Evolutionary conservation across 2,113 vertebrate genomes (phyloP).

Genomic region (Mobula birostris): DNA sequence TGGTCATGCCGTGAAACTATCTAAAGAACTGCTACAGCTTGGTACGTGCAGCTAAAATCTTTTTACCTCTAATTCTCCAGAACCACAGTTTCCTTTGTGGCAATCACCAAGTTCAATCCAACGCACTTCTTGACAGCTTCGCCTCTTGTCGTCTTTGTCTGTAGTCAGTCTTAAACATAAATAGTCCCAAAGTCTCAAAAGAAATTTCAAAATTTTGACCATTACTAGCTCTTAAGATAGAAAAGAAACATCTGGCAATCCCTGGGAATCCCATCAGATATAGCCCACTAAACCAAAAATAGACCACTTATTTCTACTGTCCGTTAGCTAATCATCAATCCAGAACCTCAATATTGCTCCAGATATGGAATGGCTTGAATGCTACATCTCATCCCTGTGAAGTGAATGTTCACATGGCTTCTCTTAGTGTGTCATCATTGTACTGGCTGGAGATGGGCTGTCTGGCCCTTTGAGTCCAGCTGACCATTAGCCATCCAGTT

Average conservation of each 20-base stretch:
- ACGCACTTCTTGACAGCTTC: background rate
- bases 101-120: background rate
- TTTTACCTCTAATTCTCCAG: too few species aligned
- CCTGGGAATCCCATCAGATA: too few species aligned
- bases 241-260: too few species aligned
- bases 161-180: background rate
- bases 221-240: background rate
- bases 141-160: background rate
- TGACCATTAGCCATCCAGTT: too few species aligned
- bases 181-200: background rate
- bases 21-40: slow-evolving; percentile 75
- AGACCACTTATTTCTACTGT: too few species aligned
- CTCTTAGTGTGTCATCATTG: background rate
- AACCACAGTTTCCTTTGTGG: background rate
- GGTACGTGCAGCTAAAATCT: slow-evolving; percentile 58
- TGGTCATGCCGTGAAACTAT: slow-evolving; percentile 73
- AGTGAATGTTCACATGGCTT: background rate
- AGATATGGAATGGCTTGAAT: background rate
- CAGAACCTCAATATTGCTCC: background rate
- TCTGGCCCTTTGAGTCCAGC: too few species aligned
- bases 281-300: too few species aligned
- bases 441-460: too few species aligned
- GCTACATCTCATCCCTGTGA: background rate
- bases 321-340: too few species aligned
- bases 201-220: background rate